Evolutionary conservation across 2,888 invertebrate genomes (phyloP).

Genomic region (Polydrusus cervinus): DNA sequence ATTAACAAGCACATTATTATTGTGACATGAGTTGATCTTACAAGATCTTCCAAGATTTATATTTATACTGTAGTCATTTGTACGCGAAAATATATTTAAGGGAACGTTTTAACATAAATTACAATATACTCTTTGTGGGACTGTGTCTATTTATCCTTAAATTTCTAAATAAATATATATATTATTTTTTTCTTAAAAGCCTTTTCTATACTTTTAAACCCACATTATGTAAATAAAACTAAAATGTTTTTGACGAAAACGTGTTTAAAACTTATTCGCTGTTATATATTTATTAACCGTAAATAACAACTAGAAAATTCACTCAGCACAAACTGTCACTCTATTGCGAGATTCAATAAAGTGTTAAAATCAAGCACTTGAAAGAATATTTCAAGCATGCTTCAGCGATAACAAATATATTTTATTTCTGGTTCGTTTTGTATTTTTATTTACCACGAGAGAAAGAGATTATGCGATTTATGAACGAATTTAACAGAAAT

Average conservation of each 20-base stretch:
- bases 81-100: too few species aligned
- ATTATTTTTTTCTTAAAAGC: too few species aligned
- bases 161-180: too few species aligned
- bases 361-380: not conserved
- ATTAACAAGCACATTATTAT: too few species aligned
- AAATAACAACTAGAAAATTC: not conserved
- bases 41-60: too few species aligned
- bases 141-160: too few species aligned
- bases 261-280: not conserved
- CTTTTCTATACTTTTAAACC: too few species aligned
- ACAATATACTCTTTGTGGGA: too few species aligned
- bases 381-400: not conserved
- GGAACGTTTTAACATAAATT: too few species aligned
- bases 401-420: not conserved
- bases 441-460: slow-evolving; percentile 2
- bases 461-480: not conserved
- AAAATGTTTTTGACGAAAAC: not conserved
- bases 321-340: not conserved
- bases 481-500: not conserved
- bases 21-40: too few species aligned
- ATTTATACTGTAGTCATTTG: too few species aligned
- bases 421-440: not conserved
- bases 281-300: not conserved
- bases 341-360: not conserved
- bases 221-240: not conserved